Evolutionary conservation across 2,888 invertebrate genomes (phyloP).

Genomic region (Limnephilus lunatus): DNA sequence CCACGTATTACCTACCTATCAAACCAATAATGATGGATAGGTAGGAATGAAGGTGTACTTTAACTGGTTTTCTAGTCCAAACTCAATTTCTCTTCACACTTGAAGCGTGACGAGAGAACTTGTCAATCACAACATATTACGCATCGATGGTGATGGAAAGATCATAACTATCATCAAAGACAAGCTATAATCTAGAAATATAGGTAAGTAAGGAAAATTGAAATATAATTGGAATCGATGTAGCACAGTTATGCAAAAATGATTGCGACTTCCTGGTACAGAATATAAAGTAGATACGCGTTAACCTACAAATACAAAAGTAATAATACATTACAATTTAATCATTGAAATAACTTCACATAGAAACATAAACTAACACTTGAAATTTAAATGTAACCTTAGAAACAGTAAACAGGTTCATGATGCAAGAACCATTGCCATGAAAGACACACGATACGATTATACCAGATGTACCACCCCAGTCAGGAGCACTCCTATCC

Average conservation of each 20-base stretch:
- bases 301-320: not conserved
- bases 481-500: too few species aligned
- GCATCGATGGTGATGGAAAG: not conserved
- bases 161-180: not conserved
- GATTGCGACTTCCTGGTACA: not conserved
- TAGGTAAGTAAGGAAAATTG: not conserved
- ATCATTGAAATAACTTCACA: not conserved
- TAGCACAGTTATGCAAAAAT: not conserved
- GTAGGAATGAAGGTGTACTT: not conserved
- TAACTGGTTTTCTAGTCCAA: slow-evolving; percentile 11
- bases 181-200: not conserved
- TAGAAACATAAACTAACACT: not conserved
- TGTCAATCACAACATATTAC: slow-evolving; percentile 36
- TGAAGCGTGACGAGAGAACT: slow-evolving; percentile 31
- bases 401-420: not conserved
- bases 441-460: not conserved
- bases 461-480: too few species aligned
- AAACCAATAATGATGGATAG: not conserved
- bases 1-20: not conserved
- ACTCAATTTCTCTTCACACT: slow-evolving; percentile 18
- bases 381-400: not conserved
- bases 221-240: not conserved
- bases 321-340: not conserved
- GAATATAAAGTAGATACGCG: not conserved
- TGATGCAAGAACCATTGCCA: not conserved